Conservation (phyloP, 2,113 vertebrate species). For the Saccopteryx leptura region DNA sequence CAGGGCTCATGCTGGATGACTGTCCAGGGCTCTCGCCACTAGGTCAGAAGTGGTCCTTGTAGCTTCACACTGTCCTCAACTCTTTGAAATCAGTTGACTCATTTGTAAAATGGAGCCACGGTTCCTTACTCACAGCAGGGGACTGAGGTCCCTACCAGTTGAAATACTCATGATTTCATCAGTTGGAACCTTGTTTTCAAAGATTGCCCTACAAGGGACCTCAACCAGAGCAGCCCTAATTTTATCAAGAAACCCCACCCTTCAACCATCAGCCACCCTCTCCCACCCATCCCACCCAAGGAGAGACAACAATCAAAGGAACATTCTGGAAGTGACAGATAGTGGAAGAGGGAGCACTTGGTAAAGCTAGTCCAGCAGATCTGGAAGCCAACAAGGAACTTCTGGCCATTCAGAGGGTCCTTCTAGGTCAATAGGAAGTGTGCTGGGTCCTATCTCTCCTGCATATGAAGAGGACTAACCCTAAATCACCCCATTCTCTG, state of each 20-base stretch:
- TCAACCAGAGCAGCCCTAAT: background rate
- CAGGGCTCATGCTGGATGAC: background rate
- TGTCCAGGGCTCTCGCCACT: background rate
- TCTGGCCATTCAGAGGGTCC: background rate
- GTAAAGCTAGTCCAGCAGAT: background rate
- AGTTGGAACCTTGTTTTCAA: background rate
- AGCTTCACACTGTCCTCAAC: constrained; percentile 60
- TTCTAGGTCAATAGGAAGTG: background rate
- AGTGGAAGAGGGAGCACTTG: accelerated
- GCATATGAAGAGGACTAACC: background rate
- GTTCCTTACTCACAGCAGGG: background rate
- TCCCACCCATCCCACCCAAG: background rate
- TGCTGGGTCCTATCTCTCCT: background rate
- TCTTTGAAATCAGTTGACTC: background rate
- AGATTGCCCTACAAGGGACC: background rate
- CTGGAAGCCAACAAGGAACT: background rate
- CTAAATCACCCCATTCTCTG: background rate
- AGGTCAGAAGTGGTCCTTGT: constrained; percentile 9
- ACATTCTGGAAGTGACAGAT: background rate
- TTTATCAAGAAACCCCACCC: background rate
- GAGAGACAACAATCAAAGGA: background rate
- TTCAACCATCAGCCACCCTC: background rate
- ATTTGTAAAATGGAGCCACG: background rate
- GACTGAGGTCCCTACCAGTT: background rate
- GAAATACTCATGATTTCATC: background rate